These are phyloP conservation scores for Xiphophorus maculatus DNA, from an alignment of 2,113 vertebrate species.

Conservation along the genomic window DNA sequence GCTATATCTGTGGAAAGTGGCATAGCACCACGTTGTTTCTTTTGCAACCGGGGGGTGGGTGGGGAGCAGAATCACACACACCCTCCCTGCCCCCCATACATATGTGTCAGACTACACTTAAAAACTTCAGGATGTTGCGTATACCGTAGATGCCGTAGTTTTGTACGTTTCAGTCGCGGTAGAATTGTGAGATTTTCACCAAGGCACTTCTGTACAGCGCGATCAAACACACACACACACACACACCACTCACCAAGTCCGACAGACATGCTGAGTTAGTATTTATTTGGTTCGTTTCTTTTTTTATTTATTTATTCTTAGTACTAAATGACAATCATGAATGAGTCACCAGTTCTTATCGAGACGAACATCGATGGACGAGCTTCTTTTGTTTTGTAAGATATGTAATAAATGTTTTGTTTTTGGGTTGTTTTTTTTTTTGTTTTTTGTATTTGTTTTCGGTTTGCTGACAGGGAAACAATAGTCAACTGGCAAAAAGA, in stretches of 20 bases:
- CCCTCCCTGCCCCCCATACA: conserved; percentile 68
- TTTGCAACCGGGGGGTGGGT: conserved; percentile 70
- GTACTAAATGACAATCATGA: conserved; percentile 99
- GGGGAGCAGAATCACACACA: conserved; percentile 82
- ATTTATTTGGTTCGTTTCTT: conserved; percentile 86
- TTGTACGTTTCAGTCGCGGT: conserved; percentile 97
- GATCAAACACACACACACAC: conserved; percentile 86
- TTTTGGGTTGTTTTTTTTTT: conserved; percentile 78
- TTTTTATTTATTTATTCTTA: conserved; percentile 81
- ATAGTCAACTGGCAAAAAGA: conserved; percentile 95
- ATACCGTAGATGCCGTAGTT: conserved; percentile 99
- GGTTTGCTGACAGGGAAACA: conserved; percentile 98
- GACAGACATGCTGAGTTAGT: conserved; percentile 86
- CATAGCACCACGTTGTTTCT: conserved; percentile 87
- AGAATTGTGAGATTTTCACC: conserved; percentile 97
- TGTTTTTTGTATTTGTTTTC: conserved; percentile 84
- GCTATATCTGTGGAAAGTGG: conserved; percentile 91
- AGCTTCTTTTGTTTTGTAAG: conserved; percentile 94
- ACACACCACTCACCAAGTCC: conserved; percentile 89
- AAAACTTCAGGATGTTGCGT: conserved; percentile 93
- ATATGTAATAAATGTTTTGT: conserved; percentile 99
- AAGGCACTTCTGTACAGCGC: conserved; percentile 98
- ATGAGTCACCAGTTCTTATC: conserved; percentile 91
- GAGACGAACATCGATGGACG: conserved; percentile 92
- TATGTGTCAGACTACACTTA: conserved; percentile 94